These are phyloP conservation scores for Gymnoscopelus braueri DNA, from an alignment of 2,797 vertebrate species.

Conservation along the genomic window DNA sequence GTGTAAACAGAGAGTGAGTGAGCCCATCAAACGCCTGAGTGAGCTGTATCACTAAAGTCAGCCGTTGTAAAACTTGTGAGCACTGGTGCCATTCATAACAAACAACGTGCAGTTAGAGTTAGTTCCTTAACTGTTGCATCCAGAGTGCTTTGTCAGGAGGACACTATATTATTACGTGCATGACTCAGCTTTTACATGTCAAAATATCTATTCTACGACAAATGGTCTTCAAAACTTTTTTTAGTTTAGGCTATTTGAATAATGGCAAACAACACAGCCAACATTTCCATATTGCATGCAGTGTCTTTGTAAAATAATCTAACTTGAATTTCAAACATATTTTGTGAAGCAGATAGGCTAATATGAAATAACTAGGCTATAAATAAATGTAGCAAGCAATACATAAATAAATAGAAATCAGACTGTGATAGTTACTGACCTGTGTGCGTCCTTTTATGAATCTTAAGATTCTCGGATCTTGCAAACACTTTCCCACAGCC, in stretches of 20 bases:
- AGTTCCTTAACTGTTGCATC: conserved; percentile 32
- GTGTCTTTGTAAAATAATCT: no score
- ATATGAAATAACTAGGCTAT: no score
- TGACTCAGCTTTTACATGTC: background rate
- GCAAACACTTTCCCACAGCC: conserved; percentile 99
- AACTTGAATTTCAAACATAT: no score
- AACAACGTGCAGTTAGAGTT: conserved; percentile 27
- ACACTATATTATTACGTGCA: background rate
- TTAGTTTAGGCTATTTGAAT: no score
- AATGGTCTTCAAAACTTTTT: background rate
- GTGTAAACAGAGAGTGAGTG: conserved; percentile 70
- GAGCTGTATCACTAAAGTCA: conserved; percentile 53
- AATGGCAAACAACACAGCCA: no score
- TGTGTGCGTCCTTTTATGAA: conserved; percentile 99
- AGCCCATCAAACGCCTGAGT: conserved; percentile 69
- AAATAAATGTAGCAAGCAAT: no score
- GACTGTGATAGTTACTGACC: conserved; percentile 85
- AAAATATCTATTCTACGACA: background rate
- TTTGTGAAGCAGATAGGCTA: no score
- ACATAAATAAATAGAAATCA: background rate
- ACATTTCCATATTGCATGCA: no score
- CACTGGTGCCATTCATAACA: conserved; percentile 40
- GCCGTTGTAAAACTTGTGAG: conserved; percentile 49
- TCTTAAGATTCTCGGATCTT: conserved; percentile 98
- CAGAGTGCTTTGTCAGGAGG: conserved; percentile 11